These are phyloP conservation scores for Nipponia nippon DNA, from an alignment of 2,113 vertebrate species.

Conservation along the genomic window DNA sequence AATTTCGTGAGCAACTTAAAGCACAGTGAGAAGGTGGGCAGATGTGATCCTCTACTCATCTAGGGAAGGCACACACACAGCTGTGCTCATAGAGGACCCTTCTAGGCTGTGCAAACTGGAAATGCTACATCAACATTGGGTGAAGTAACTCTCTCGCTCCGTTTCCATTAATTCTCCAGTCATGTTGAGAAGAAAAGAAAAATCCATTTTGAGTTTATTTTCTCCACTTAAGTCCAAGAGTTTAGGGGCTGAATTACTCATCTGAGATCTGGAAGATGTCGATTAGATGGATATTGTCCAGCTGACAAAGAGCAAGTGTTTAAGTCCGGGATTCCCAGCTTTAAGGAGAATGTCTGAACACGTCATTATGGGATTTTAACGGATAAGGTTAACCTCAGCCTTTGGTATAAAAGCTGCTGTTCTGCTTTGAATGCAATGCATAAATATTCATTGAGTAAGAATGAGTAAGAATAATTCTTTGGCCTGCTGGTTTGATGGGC, in stretches of 20 bases:
- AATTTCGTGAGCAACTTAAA: neutral
- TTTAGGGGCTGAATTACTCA: neutral
- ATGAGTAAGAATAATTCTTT: neutral
- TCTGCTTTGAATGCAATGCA: neutral
- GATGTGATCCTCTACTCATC: neutral
- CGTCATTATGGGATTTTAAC: neutral
- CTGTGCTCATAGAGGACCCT: neutral
- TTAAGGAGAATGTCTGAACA: neutral
- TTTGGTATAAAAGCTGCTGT: neutral
- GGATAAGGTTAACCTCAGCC: neutral
- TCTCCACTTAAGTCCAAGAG: neutral
- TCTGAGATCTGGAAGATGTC: neutral
- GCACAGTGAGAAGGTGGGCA: neutral
- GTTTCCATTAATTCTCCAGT: neutral
- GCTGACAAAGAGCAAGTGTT: neutral
- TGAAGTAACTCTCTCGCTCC: neutral
- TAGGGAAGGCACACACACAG: neutral
- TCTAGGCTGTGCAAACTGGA: neutral
- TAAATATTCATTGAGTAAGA: neutral
- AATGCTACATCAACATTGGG: neutral
- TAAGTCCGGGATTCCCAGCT: neutral
- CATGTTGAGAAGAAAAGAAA: neutral
- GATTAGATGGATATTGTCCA: neutral
- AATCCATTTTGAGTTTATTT: neutral
- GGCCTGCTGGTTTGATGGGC: neutral